Base-by-base conservation (phyloP, 2,888 invertebrate genomes). In the Quadroppia sp. region DNA sequence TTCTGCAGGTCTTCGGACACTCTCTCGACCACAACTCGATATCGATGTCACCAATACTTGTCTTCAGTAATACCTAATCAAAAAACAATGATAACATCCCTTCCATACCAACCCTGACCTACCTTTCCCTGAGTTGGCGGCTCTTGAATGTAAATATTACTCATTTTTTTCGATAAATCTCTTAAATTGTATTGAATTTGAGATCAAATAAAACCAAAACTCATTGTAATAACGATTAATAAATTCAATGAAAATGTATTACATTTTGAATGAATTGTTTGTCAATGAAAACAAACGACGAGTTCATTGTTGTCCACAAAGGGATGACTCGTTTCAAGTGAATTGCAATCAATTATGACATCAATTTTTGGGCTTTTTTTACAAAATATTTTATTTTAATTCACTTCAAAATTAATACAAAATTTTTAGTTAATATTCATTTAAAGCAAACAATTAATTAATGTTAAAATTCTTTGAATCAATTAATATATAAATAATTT, bases 1-100 rank as follows among this genome's bases (percentile, higher is more conserved):
- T 96, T 73, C 91, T 86, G 80, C 91, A 91, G 6, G 99, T 94
- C 83, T 92, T 91, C 0, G 99, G 98, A 0, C 94, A 88, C 85
- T 99, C 99, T 81, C 93, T 92, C 0, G 95, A 88, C 98, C 98
- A 99, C 81, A 99, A 84, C 83, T 99, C 99, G 76, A 99, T 88
- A 80, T 99, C 99, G 77, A 99, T 92, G 80, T 99, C 97, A 6
- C 99, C 99, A 0, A 90, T 92, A 50, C 92, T 87, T 2, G 99
- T 99, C 82, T 90, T 90, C 71, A 99, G 81, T 3, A 96, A 84
- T 45, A 99, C 92, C 95, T 96, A 80, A 61, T 69, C 23, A 61
- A 72, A 15, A 59, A 32, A 3, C 11, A 32, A 25, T 73, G 36
- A 36, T 7, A 36, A 36, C 36, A 36, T 36, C 36, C 36, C 36